phyloP scores from a whole-genome alignment of 2,113 vertebrate genomes.

The Atherinomorus stipes region DNA sequence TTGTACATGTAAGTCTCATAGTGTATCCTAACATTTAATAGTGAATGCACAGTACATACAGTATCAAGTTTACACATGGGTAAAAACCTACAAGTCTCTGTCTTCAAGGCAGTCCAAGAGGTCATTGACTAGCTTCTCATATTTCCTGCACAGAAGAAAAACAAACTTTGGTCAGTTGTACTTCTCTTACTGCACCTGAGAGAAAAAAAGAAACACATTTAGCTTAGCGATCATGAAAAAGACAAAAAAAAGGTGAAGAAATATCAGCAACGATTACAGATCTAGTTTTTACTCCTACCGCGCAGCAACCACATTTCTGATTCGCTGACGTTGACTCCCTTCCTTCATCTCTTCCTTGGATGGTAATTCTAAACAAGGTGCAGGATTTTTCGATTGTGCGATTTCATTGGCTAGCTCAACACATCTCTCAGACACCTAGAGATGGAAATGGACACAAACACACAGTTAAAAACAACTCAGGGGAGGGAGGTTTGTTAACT shows the following conservation, averaged over 20 bases:
- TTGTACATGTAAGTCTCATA: background rate
- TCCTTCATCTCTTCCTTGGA: constrained; percentile 84
- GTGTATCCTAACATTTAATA: background rate
- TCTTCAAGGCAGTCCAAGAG: constrained; percentile 92
- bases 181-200: background rate
- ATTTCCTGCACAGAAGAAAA: constrained; percentile 84
- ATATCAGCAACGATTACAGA: background rate
- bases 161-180: background rate
- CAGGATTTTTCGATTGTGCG: constrained; percentile 76
- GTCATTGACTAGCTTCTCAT: constrained; percentile 91
- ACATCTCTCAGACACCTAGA: constrained; percentile 88
- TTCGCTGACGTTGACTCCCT: constrained; percentile 88
- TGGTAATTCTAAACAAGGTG: constrained; percentile 69
- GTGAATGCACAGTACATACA: background rate
- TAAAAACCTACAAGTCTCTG: constrained; percentile 90
- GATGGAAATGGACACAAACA: constrained; percentile 11
- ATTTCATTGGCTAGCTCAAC: constrained; percentile 83
- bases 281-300: constrained; percentile 75
- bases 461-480: background rate
- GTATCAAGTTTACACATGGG: background rate
- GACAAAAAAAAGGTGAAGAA: background rate
- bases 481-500: background rate
- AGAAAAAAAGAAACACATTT: background rate
- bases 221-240: background rate
- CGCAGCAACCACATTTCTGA: constrained; percentile 87